Evolutionary conservation across 2,888 invertebrate genomes (phyloP), one percentile per base, ranked within the genome.

Genomic region (Leucophenga maculata): DNA sequence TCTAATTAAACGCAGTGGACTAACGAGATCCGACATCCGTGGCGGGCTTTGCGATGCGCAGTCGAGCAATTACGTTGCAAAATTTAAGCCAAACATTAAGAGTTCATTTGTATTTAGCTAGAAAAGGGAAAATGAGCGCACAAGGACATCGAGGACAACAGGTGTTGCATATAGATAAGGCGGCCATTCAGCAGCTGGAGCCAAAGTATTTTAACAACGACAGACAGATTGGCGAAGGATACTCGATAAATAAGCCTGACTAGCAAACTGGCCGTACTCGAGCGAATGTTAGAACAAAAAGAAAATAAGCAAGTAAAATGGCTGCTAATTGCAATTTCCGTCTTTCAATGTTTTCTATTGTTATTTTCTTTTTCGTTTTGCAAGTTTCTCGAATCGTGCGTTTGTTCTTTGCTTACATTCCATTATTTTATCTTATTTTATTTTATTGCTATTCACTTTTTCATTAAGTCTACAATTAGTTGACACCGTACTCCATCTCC

Each of bases 391-490:
- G 55, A 69, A 46, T 26, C 22, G 20, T 31, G 50, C 16, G 14
- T 68, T 78, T 74, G 72, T 81, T 74, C 75, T 75, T 72, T 73
- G 75, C 73, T 70, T 75, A 76, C 79, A 74, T 82, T 83, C 76
- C 81, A 81, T 81, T 73, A 79, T 75, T 79, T 78, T 78, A 82
- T 20, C 48, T 31, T 26, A 3, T 32, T 67, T 20, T 46, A 6
- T 46, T 64, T 55, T 54, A 46, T 18, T 32, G 26, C 65, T 32
- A 16, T 65, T 65, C 65, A 52, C 52, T 32, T 54, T 65, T 65
- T 77, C 84, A 82, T 81, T 81, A 81, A 76, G 80, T 81, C 79
- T 72, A 79, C 83, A 81, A 84, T 81, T 81, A 81, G 77, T 70
- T 22, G 54, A 54, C 11, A 22, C 22, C 20, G 18, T 54, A 1